phyloP scores from a whole-genome alignment of 64 coral and sea anemone genomes.

The Dendrophyllia cribrosa region DNA sequence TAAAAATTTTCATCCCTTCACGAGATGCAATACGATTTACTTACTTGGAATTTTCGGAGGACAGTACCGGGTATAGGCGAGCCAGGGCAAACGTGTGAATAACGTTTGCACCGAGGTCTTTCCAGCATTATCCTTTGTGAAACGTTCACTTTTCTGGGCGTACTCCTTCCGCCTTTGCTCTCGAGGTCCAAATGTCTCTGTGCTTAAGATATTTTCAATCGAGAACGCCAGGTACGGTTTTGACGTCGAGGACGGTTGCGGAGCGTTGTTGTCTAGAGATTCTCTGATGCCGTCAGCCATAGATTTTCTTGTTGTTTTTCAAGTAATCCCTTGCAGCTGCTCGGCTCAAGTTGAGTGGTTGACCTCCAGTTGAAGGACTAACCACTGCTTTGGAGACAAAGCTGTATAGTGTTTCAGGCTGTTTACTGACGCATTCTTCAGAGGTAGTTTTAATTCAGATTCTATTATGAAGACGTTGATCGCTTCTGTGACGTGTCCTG shows the following conservation, averaged over 20 bases:
- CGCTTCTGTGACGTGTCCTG: slow-evolving; percentile 63
- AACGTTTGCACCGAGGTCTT: slow-evolving; percentile 13
- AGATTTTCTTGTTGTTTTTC: background rate
- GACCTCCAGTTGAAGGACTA: background rate
- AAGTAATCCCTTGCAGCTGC: slow-evolving; percentile 42
- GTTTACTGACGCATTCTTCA: slow-evolving; percentile 71
- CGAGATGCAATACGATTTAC: background rate
- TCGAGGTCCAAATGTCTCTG: slow-evolving; percentile 36
- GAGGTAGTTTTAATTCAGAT: slow-evolving; percentile 70
- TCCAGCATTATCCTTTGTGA: background rate
- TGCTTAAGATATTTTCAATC: slow-evolving; percentile 69
- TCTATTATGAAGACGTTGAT: slow-evolving; percentile 82
- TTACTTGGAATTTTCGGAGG: slow-evolving; percentile 80
- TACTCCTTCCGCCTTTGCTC: background rate
- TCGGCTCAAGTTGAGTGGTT: background rate
- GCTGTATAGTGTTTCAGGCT: slow-evolving; percentile 58
- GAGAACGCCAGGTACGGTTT: slow-evolving; percentile 67
- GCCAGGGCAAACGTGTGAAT: slow-evolving; percentile 57
- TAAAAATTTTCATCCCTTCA: background rate
- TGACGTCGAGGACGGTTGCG: slow-evolving; percentile 1
- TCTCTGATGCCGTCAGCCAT: slow-evolving; percentile 32
- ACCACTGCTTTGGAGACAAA: slow-evolving; percentile 35
- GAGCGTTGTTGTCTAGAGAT: background rate
- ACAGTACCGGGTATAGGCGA: slow-evolving; percentile 72
- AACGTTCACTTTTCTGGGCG: slow-evolving; percentile 8